Evolutionary conservation across 2,797 vertebrate species (phyloP), one percentile per base, ranked within the genome.

Genomic region (Nyctalus aviator): DNA sequence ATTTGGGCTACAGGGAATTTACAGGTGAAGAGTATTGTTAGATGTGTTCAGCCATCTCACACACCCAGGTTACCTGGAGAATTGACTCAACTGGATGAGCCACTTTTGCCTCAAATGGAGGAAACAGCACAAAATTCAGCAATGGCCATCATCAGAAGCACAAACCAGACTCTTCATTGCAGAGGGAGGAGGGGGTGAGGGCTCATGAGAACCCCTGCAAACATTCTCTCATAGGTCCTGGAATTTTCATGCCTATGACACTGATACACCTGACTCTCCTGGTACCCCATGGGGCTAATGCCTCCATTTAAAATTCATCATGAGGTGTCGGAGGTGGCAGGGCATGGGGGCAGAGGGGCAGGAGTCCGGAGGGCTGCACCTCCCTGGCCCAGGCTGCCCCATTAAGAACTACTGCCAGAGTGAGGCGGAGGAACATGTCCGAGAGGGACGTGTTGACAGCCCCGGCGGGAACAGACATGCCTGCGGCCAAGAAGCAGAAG

Each of bases 401-500:
- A 37, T 37, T 37, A 37, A 37, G 35, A 37, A 37, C 35, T 37
- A 37, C 35, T 37, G 35, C 35, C 35, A 37, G 35, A 37, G 97
- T 97, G 96, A 97, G 97, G 97, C 97, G 94, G 84, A 95, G 97
- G 97, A 98, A 96, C 89, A 98, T 98, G 98, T 98, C 97, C 88
- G 98, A 97, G 96, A 97, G 97, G 97, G 97, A 97, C 96, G 97
- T 96, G 96, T 94, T 94, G 81, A 85, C 95, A 32, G 90, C 94
- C 95, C 97, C 96, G 96, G 97, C 97, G 92, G 97, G 94, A 98
- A 94, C 97, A 94, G 97, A 98, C 97, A 96, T 98, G 98, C 99
- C 99, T 98, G 98, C 99, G 94, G 98, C 98, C 48, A 99, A 99
- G 98, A 99, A 99, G 97, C 99, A 99, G 96, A 99, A 99, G 98